Evolutionary conservation across 23 tunicate species (phyloP), one percentile per base, ranked within the genome.

Genomic region (Botrylloides violaceus): DNA sequence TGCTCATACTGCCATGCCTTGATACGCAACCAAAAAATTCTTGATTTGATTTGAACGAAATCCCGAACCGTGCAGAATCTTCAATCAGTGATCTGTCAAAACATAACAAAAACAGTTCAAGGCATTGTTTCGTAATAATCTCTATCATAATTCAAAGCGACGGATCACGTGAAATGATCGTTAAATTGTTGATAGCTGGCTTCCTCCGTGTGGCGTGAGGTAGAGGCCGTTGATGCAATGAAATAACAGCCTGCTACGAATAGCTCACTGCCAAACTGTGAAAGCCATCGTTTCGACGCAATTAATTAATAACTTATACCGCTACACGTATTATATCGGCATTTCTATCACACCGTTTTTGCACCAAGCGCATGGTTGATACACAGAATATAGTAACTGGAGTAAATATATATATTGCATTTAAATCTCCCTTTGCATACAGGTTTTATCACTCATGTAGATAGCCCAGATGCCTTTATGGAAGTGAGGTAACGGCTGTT

Each of bases 401-500:
- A n/a, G n/a, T n/a, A n/a, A n/a, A 15, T 43, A 15, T 43, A 43
- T 7, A 43, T 43, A 43, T 43, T 59, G 64, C 64, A 59, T 23
- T 59, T 26, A 59, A 43, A 43, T 43, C 15, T 15, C 53, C 15
- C 53, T 43, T n/a, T n/a, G n/a, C n/a, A 43, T 43, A 43, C 53
- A 43, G 9, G 53, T 43, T 43, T 43, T 43, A 43, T 43, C 53
- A 15, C 15, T n/a, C 9, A 23, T 34, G 70, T 7, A 12, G 70
- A 63, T 63, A 27, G 35, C 20, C 35, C 33, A 34, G 33, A 63
- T 33, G 29, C 55, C 73, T 66, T 43, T 34, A 66, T 9, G 95
- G 95, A 29, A 80, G 95, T 87, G 82, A 87, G 95, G 95, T 76
- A 80, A 70, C 86, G 78, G 95, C 95, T 87, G 95, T 87, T 87